A percentile compares a stretch with the other conserved stretches of the same genome.
Conservation (phyloP, 2,797 vertebrate species). For the Anabacerthia variegaticeps region DNA sequence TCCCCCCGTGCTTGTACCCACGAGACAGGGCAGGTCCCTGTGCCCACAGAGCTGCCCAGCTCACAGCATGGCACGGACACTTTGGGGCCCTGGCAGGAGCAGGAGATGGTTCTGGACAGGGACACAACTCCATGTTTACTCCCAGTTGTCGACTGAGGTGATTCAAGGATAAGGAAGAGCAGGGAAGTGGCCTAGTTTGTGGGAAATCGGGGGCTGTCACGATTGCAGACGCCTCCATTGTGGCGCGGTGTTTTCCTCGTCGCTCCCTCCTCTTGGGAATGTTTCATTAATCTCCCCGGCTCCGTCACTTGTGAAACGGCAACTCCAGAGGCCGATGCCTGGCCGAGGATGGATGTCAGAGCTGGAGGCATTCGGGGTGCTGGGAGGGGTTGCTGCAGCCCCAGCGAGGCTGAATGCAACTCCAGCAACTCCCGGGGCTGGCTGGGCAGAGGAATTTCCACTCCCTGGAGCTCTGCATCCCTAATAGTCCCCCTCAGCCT, state of each 20-base stretch:
- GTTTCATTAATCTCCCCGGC: neutral
- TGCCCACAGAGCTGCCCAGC: neutral
- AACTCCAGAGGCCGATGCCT: neutral
- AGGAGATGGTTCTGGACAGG: neutral
- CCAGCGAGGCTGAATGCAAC: neutral
- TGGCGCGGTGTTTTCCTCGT: neutral
- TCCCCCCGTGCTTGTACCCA: rapidly evolving
- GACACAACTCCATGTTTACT: conserved; percentile 3
- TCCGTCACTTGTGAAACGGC: neutral
- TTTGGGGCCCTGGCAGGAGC: neutral
- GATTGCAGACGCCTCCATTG: neutral
- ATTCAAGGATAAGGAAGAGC: conserved; percentile 56
- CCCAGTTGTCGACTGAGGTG: neutral
- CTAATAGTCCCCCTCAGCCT: neutral
- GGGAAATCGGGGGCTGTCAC: neutral
- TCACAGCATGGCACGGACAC: rapidly evolving
- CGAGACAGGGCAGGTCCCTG: rapidly evolving
- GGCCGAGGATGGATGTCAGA: neutral
- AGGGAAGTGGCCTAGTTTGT: conserved; percentile 24
- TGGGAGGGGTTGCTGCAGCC: neutral
- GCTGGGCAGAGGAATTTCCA: neutral
- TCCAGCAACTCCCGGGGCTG: neutral
- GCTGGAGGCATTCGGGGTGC: neutral
- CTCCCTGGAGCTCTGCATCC: neutral
- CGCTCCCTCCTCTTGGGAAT: neutral